These are phyloP conservation scores for Cynodonichthys magdalenae DNA, from an alignment of 2,797 vertebrate genomes.

Conservation along the genomic window DNA sequence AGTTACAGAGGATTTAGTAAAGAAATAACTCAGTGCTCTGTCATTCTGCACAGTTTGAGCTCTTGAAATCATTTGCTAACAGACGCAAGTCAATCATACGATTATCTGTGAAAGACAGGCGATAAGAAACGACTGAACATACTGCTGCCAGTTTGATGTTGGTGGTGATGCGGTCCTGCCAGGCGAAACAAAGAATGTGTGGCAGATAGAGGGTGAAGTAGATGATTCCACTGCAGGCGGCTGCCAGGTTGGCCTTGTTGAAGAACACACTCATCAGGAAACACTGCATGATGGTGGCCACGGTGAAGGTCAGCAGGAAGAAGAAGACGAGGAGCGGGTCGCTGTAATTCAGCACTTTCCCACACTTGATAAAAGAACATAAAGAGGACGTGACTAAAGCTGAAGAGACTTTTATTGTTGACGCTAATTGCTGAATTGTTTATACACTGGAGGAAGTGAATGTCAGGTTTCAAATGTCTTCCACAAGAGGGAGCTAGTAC, in stretches of 20 bases:
- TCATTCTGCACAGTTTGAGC: too few species aligned
- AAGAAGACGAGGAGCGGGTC: conserved; percentile 89
- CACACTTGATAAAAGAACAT: conserved; percentile 72
- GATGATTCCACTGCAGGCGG: conserved; percentile 93
- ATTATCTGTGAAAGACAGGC: too few species aligned
- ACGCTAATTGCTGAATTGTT: too few species aligned
- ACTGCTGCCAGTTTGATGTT: conserved; percentile 87
- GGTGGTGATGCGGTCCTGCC: conserved; percentile 92
- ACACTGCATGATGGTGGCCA: conserved; percentile 92
- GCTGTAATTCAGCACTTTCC: conserved; percentile 92
- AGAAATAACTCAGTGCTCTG: too few species aligned
- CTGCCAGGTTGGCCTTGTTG: conserved; percentile 97
- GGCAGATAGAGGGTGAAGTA: conserved; percentile 98
- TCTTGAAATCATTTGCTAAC: too few species aligned
- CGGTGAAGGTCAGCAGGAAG: conserved; percentile 90
- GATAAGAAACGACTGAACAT: conserved; percentile 34
- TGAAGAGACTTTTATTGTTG: too few species aligned
- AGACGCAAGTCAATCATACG: too few species aligned
- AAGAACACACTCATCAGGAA: conserved; percentile 97
- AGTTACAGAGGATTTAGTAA: too few species aligned
- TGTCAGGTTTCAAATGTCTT: neutral
- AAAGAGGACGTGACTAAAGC: neutral
- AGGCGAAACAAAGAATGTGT: conserved; percentile 91
- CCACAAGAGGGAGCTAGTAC: conserved; percentile 65
- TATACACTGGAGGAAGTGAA: too few species aligned